Evolutionary conservation across 1,140 invertebrate species (phyloP), one percentile per base, ranked within the genome.

Genomic region (Goniozus legneri): DNA sequence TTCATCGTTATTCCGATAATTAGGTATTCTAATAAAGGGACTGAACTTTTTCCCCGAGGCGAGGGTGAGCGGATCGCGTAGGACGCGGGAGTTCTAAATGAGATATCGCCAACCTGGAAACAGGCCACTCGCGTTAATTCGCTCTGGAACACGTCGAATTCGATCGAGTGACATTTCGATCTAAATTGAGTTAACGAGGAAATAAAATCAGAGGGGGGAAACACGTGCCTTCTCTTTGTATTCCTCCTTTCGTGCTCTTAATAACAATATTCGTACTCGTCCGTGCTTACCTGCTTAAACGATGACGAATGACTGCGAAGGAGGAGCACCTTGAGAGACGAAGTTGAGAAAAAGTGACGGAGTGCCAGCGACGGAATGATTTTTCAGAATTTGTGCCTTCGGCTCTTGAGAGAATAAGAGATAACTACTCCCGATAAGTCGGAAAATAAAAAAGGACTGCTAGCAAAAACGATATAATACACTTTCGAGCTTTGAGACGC

Each of bases 311-410:
- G 21, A 16, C 8, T 15, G 20, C n/a, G 20, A n/a, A 35, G 18
- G 18, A 37, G 36, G 14, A 6, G 19, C n/a, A 19, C 24, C 34
- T 34, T 21, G 24, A 10, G 24, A 27, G 24, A 27, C 4, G 31
- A 14, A 40, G 40, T 34, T n/a, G n/a, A n/a, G n/a, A n/a, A n/a
- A n/a, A n/a, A n/a, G n/a, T n/a, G n/a, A n/a, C n/a, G n/a, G n/a
- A n/a, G n/a, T n/a, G n/a, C n/a, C n/a, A 40, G 20, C 7, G 12
- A 16, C 14, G n/a, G 14, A 18, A 37, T 24, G 36, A 50, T 50
- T 46, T 46, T 50, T 47, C 44, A 50, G 19, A 46, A 47, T 33
- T 46, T 38, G 8, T 24, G 30, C 13, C 22, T 30, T 16, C 35
- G 21, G 16, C 36, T 46, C 24, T 27, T 27, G 24, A 10, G 24